Evolutionary conservation across 1,140 invertebrate species (phyloP).

Genomic region (Drosophila athabasca): DNA sequence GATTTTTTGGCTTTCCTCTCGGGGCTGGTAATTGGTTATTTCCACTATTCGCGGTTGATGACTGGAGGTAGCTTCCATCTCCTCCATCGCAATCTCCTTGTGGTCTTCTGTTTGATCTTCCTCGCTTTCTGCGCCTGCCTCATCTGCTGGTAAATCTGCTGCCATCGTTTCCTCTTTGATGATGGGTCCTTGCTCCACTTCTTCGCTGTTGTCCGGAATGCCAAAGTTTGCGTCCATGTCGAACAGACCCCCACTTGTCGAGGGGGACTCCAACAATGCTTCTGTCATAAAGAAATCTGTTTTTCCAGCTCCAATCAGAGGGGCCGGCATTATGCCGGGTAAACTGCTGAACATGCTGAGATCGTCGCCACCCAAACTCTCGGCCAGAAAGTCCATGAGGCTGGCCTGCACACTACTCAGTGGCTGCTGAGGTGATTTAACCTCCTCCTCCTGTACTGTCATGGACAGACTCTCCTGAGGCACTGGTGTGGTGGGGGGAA

Average conservation of each 20-base stretch:
- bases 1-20: conserved; percentile 22
- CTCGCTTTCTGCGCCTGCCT: conserved; percentile 36
- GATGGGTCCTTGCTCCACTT: neutral
- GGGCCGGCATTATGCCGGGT: conserved; percentile 59
- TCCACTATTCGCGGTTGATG: conserved; percentile 76
- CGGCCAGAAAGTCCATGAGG: conserved; percentile 78
- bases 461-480: neutral
- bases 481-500: neutral
- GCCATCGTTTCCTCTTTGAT: conserved; percentile 9
- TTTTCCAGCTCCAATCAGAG: conserved; percentile 60
- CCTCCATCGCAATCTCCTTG: conserved; percentile 5
- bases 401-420: conserved; percentile 74
- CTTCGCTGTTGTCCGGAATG: conserved; percentile 15
- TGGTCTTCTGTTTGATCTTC: conserved; percentile 23
- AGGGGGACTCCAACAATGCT: conserved; percentile 53
- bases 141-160: neutral
- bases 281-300: conserved; percentile 70
- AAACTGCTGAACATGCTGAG: conserved; percentile 62
- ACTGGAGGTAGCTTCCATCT: neutral
- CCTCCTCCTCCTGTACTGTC: conserved; percentile 5
- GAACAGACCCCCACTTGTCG: conserved; percentile 38
- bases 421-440: conserved; percentile 34
- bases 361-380: conserved; percentile 71
- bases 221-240: conserved; percentile 58
- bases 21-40: conserved; percentile 73